Conservation (phyloP, 1,140 invertebrate genomes). For the Orius insidiosus region DNA sequence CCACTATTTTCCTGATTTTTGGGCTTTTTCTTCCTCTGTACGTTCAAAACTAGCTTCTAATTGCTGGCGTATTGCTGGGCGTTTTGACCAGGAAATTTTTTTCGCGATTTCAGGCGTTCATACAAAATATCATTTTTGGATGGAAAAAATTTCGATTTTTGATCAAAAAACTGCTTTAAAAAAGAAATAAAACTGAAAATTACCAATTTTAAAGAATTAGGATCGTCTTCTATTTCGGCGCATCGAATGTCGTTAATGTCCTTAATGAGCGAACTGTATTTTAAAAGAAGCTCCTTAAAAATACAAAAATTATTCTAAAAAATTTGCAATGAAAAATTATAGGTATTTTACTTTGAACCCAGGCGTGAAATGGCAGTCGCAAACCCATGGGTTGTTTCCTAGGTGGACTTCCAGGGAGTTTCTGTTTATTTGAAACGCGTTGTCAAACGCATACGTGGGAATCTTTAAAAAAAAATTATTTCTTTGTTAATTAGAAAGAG, state of each 20-base stretch:
- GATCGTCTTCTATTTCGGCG: slow-evolving; percentile 32
- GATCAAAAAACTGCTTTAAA: too few relatives aligned
- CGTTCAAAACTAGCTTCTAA: too few relatives aligned
- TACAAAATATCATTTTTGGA: too few relatives aligned
- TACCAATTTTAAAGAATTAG: slow-evolving; percentile 42
- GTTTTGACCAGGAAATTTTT: too few relatives aligned
- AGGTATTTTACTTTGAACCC: slow-evolving; percentile 44
- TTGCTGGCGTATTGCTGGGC: too few relatives aligned
- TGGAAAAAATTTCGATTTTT: too few relatives aligned
- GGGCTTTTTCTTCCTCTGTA: too few relatives aligned
- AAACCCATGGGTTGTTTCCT: slow-evolving; percentile 62
- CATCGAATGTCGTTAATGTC: slow-evolving; percentile 51
- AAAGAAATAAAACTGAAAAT: too few relatives aligned
- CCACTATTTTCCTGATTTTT: too few relatives aligned
- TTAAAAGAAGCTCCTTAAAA: slow-evolving; percentile 42
- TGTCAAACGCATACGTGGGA: slow-evolving; percentile 58
- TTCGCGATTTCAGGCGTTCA: too few relatives aligned
- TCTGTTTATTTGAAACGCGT: slow-evolving; percentile 49
- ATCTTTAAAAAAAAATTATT: slow-evolving; percentile 34
- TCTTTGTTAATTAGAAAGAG: too few relatives aligned
- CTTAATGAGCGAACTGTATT: slow-evolving; percentile 46
- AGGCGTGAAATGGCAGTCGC: slow-evolving; percentile 60
- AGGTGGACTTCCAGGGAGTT: slow-evolving; percentile 47
- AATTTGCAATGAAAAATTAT: too few relatives aligned
- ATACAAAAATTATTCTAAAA: slow-evolving; percentile 1